These are phyloP conservation scores for Phasia obesa DNA, from an alignment of 2,888 invertebrate genomes.

Conservation along the genomic window DNA sequence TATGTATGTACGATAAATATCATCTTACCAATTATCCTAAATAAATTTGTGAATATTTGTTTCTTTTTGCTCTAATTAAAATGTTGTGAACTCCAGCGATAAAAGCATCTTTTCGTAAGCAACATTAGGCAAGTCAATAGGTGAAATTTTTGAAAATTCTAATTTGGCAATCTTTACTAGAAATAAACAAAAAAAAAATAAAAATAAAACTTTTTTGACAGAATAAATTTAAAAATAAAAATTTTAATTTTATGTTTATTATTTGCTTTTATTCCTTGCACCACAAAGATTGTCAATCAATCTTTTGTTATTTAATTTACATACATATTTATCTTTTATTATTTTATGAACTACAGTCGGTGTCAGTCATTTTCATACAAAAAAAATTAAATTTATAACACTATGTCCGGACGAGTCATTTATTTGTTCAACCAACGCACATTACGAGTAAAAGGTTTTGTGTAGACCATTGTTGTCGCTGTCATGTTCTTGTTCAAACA, in stretches of 20 bases:
- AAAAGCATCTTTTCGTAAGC: slow-evolving; percentile 57
- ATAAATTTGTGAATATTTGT: slow-evolving; percentile 13
- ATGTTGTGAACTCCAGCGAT: slow-evolving; percentile 49
- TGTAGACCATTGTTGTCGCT: too few species aligned
- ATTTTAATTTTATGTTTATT: background rate
- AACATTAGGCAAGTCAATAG: slow-evolving; percentile 49
- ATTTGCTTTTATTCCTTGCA: background rate
- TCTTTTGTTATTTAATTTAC: too few species aligned
- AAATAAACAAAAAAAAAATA: slow-evolving; percentile 26
- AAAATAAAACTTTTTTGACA: slow-evolving; percentile 9
- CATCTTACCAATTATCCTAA: slow-evolving; percentile 57
- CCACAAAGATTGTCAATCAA: too few species aligned
- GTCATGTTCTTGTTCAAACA: too few species aligned
- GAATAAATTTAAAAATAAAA: background rate
- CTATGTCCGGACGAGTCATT: too few species aligned
- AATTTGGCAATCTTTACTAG: slow-evolving; percentile 44
- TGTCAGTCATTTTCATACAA: too few species aligned
- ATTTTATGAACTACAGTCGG: too few species aligned
- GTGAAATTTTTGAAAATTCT: background rate
- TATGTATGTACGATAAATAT: background rate
- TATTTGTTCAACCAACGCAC: too few species aligned
- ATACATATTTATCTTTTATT: too few species aligned
- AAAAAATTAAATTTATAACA: too few species aligned
- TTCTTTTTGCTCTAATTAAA: slow-evolving; percentile 42
- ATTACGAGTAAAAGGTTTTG: too few species aligned